Base-by-base conservation (phyloP, 1,140 invertebrate species). In the roundworm (Caenorhabditis elegans) region DNA sequence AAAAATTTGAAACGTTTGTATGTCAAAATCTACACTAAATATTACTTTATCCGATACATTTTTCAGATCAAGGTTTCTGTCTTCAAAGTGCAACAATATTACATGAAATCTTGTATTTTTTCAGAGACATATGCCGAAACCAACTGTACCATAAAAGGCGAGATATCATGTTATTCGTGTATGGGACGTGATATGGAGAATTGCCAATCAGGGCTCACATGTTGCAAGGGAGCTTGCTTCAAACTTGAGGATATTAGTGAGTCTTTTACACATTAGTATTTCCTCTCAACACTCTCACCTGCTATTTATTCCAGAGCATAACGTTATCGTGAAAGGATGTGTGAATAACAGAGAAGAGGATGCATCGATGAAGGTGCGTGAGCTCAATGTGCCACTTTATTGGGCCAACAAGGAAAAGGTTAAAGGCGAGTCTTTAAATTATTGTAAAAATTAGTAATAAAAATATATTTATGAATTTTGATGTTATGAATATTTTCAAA, bases 201-300 rank as follows among this genome's bases (percentile, higher is more conserved):
- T 15, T 85, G 84, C 47, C 53, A 85, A 22, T 77, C 34, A 10
- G 84, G 84, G 34, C 15, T 65, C 17, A 55, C 75, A 3, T 85
- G 84, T 53, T 85, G 84, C 70, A 85, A 85, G 53, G 84, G 84
- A 76, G 70, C 83, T n/a, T 85, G 84, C 60, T 85, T 84, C 83
- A 85, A 85, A 51, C 43, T 85, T 22, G 79, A 83, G 11, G 84
- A 85, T 43, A 75, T 43, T 75, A 47, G 82, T 83, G 36, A 83
- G 80, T 75, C 34, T 28, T 26, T 15, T 76, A 15, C 3, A 1
- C 24, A 28, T 77, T 43, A 15, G 15, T 36, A n/a, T 75, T 5
- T n/a, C 65, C 17, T n/a, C 15, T 24, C 15, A 6, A 1, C 43
- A 49, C 48, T 43, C 46, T 3, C n/a, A 76, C 22, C 26, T 43